phyloP scores from a whole-genome alignment of 1,140 invertebrate genomes.

The Spodoptera frugiperda region DNA sequence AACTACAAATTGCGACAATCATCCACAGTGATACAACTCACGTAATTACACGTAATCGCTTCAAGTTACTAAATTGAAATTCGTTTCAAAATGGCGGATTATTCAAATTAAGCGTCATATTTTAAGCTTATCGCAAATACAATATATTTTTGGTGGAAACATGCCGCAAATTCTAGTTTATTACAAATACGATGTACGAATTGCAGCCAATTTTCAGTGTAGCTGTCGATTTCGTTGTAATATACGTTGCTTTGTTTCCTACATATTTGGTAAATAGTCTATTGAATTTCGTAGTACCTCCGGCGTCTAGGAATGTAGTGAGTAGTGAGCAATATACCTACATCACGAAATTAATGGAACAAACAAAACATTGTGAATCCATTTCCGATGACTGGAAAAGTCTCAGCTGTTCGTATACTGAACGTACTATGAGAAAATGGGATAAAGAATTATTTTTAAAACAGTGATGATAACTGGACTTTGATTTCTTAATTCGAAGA shows the following conservation, averaged over 20 bases:
- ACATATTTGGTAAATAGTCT: conserved; percentile 8
- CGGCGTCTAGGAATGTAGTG: not conserved
- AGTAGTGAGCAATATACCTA: not conserved
- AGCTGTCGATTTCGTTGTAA: not conserved
- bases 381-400: conserved; percentile 7
- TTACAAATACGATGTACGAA: conserved; percentile 9
- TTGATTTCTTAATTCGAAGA: too few species aligned
- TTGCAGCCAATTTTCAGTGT: not conserved
- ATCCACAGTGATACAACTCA: not conserved
- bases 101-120: conserved; percentile 11
- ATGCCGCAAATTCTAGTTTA: conserved; percentile 7
- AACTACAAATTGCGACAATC: not conserved
- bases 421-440: not conserved
- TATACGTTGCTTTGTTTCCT: not conserved
- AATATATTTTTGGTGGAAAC: not conserved
- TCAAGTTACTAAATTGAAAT: conserved; percentile 4
- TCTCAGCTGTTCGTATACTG: conserved; percentile 1
- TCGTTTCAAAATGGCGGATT: conserved; percentile 1
- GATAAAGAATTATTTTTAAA: conserved; percentile 3
- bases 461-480: not conserved
- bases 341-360: not conserved
- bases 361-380: not conserved
- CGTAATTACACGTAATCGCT: not conserved
- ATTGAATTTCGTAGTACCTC: conserved; percentile 1
- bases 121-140: conserved; percentile 18